Base-by-base conservation (phyloP, 2,113 vertebrate genomes). In the Picathartes gymnocephalus region DNA sequence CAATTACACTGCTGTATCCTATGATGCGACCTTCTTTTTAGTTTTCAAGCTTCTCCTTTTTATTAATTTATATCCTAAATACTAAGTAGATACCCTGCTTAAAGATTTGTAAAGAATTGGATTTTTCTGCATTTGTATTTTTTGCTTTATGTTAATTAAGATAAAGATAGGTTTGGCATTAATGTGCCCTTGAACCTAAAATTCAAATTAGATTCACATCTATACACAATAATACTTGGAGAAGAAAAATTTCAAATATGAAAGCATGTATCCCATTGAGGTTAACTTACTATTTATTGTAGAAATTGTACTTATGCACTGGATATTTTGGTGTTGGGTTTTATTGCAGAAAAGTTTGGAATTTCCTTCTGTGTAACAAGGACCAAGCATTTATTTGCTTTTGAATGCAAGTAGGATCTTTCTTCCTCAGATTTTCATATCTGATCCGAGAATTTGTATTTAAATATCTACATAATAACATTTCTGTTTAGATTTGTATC, bases 1-100 rank as follows among this genome's bases (percentile, higher is more conserved):
- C 98, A 98, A 97, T 98, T 98, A 98, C 96, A 91, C 96, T 58
- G 95, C 96, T 98, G 58, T 96, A 91, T 93, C 94, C 91, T 97
- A 60, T 94, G 88, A 96, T 97, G 96, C 97, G 97, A 97, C 97
- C 97, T 98, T 98, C 53, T 61, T 45, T 48, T 42, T 72, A 66
- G 13, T 30, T 70, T 84, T 86, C 98, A 97, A 93, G 97, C 96
- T 98, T 98, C 97, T 98, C 96, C 96, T 98, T 98, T 98, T 98
- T 97, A 98, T 95, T 96, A 79, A 98, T 95, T 96, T 83, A 25
- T 30, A 35, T 62, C 39, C 71, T 40, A 27, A 4, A 71, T 68
- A 51, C 71, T 19, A 50, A 56, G 35, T 48, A 74, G 81, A 51
- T 78, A 47, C 6, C 60, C 35, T 78, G 33, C 30, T 78, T 80